Conservation (phyloP, 1,140 invertebrate genomes). For the Procambarus virginalis region DNA sequence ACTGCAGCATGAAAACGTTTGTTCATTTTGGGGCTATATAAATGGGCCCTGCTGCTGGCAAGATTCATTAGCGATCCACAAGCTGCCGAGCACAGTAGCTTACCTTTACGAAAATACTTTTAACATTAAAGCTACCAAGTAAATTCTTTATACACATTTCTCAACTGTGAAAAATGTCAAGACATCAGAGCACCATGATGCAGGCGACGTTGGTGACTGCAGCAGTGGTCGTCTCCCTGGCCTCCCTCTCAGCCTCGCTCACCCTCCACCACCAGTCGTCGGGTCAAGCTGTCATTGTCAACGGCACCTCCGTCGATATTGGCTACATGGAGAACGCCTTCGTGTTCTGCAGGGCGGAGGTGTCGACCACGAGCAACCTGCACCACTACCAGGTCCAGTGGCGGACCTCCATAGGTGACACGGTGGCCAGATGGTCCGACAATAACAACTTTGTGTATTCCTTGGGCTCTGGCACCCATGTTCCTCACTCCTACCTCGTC, state of each 20-base stretch:
- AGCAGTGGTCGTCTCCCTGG: neutral
- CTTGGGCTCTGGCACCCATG: neutral
- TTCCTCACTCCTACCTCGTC: constrained; percentile 9
- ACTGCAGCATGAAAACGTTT: too few relatives aligned
- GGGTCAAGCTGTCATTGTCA: neutral
- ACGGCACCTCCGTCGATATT: neutral
- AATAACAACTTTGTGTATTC: neutral
- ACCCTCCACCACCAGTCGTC: neutral
- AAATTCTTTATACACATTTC: too few relatives aligned
- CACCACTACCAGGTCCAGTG: constrained; percentile 2
- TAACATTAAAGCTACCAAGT: too few relatives aligned
- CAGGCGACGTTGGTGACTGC: neutral
- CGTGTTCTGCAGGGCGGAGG: neutral
- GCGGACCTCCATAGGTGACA: neutral
- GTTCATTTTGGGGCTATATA: too few relatives aligned
- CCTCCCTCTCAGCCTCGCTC: neutral
- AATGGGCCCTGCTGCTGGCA: too few relatives aligned
- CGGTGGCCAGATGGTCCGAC: neutral
- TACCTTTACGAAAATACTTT: too few relatives aligned
- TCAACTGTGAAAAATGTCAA: too few relatives aligned
- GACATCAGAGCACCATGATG: neutral
- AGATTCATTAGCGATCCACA: too few relatives aligned
- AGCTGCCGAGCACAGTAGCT: too few relatives aligned
- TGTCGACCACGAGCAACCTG: neutral
- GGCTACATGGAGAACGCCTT: neutral